Evolutionary conservation across 2,888 invertebrate species (phyloP), one percentile per base, ranked within the genome.

Genomic region (Mythimna impura): DNA sequence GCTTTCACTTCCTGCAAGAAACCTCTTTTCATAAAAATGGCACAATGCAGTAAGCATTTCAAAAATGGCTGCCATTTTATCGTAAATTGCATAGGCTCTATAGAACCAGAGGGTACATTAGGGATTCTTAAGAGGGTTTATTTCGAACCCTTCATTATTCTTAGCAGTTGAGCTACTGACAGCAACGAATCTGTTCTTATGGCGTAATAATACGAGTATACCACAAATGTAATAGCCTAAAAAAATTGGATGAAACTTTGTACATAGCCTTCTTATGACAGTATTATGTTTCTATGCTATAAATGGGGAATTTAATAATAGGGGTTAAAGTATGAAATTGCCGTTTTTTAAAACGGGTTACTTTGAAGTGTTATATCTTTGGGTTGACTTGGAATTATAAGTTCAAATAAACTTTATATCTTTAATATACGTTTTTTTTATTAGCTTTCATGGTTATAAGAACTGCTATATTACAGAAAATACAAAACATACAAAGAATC

Each of bases 31-130:
- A 36, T 68, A 47, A 52, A 61, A 68, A 30, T 17, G 61, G 12
- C 22, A 66, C 69, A 71, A 69, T 71, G 68, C 62, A 81, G 17
- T 25, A 67, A 60, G 60, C 50, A 52, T 52, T 52, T 52, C 9
- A 65, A 61, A 80, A 43, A 80, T 60, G 55, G 76, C 30, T 4
- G 20, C 43, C 43, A 14, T 67, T 70, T 72, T 68, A 63, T 52
- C 62, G 71, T 22, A 72, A 52, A 81, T 81, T 72, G 81, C 72
- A 84, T 65, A 36, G 63, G 22, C 14, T 60, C 52, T 60, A 70
- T 66, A 76, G 57, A 64, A 71, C n/a, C 36, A 60, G 47, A 47
- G 57, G 62, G 52, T 72, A 67, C 47, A 76, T 72, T 62, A 76
- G 36, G n/a, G 34, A 58, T 58, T 61, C 52, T 65, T 84, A 55